A percentile compares a stretch with the other conserved stretches of the same genome.
Evolutionary conservation across 2,113 vertebrate species (phyloP).

Genomic region (Equus quagga): DNA sequence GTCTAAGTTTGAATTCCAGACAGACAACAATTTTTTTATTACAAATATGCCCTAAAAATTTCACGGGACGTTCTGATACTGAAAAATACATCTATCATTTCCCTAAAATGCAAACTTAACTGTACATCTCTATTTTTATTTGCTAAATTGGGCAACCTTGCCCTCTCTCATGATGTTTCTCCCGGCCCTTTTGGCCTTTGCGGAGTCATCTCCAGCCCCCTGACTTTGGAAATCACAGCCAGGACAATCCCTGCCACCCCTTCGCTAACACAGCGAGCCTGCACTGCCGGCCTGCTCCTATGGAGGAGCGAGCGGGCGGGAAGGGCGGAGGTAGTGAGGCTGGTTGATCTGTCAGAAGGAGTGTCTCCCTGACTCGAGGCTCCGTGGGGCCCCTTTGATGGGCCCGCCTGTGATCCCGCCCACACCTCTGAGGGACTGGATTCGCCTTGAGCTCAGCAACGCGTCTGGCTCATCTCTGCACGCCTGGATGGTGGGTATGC

Average conservation of each 20-base stretch:
- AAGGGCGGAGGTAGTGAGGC: neutral
- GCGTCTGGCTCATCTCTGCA: no score
- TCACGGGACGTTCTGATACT: neutral
- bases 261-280: no score
- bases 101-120: neutral
- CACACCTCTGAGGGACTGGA: neutral
- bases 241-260: neutral
- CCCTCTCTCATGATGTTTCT: neutral
- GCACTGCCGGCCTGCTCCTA: fast-evolving
- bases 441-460: fast-evolving
- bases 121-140: neutral
- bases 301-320: no score
- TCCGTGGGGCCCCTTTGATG: neutral
- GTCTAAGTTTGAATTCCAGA: neutral
- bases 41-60: neutral
- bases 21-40: neutral
- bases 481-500: neutral
- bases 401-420: neutral
- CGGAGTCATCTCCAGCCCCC: neutral
- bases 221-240: no score
- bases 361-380: neutral
- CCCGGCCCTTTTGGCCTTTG: no score
- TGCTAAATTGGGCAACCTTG: neutral
- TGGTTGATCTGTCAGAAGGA: fast-evolving
- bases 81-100: neutral